Base-by-base conservation (phyloP, 2,888 invertebrate species). In the Clivina fossor region DNA sequence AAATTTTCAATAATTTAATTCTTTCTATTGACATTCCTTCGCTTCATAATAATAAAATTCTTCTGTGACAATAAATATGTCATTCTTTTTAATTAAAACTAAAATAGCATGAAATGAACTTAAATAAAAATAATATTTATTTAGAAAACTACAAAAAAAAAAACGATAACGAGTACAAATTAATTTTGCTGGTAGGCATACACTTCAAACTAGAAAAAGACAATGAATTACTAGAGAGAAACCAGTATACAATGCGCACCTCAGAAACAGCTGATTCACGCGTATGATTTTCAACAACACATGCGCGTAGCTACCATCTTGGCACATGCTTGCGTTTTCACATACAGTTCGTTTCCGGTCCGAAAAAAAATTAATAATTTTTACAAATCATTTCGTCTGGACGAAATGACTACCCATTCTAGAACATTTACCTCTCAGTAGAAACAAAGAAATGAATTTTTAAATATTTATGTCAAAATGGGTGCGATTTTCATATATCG, bases 181-280 rank as follows among this genome's bases (percentile, higher is more conserved):
- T 40, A 16, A 13, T 9, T 40, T 19, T 18, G 20, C 18, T 53
- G 53, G 50, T 28, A 38, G 24, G 40, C n/a, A 28, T 50, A 40
- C 11, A 38, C 16, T 11, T 9, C n/a, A 4, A 40, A 11, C 5
- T 30, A 28, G 40, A 44, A 43, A 44, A 41, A 35, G 53, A 37
- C 26, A 15, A 11, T 30, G 24, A 11, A 9, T 8, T 15, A 13
- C 13, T 15, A 18, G 15, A 53, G 26, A 43, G 44, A 44, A 37
- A 44, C n/a, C 28, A 22, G 4, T 4, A 15, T 15, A 53, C 18
- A 32, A 33, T 53, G 53, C 53, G 53, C 51, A 51, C 51, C 40
- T 40, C 41, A 18, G 24, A 33, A 51, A 51, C 51, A 51, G 51
- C 51, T 51, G 51, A 51, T 51, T 43, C 33, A 41, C 26, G 53